A percentile compares a stretch with the other conserved stretches of the same genome.
Conservation (phyloP, 1,140 invertebrate species). For the Euwallacea fornicatus region DNA sequence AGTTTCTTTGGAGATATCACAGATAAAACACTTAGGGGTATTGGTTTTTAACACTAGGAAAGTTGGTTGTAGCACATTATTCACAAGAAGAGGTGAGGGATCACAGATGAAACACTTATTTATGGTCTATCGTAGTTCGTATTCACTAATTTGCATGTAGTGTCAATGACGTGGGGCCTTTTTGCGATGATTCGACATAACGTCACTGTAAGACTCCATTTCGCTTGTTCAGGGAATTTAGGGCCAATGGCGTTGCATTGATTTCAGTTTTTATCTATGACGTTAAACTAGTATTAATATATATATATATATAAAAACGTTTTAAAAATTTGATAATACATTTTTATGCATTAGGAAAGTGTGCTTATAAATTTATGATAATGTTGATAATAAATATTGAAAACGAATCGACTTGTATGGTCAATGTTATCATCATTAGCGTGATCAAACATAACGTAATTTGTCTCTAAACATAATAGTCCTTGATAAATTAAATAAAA, state of each 20-base stretch:
- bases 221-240: not conserved
- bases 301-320: too few species aligned
- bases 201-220: constrained; percentile 39
- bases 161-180: constrained; percentile 26
- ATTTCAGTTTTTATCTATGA: not conserved
- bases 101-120: constrained; percentile 20
- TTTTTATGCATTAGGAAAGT: too few species aligned
- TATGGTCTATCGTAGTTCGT: too few species aligned
- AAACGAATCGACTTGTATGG: too few species aligned
- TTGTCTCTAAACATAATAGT: too few species aligned
- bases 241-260: not conserved
- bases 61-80: not conserved
- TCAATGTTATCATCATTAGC: too few species aligned
- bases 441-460: too few species aligned
- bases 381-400: too few species aligned
- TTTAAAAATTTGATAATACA: too few species aligned
- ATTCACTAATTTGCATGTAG: not conserved
- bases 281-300: too few species aligned
- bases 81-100: constrained; percentile 19
- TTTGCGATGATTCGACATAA: constrained; percentile 46
- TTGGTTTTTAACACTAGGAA: constrained; percentile 8
- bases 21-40: constrained; percentile 39
- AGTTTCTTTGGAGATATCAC: constrained; percentile 35
- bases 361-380: too few species aligned
- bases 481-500: too few species aligned